Conservation (phyloP, 2,113 vertebrate genomes). For the Otocyon megalotis region DNA sequence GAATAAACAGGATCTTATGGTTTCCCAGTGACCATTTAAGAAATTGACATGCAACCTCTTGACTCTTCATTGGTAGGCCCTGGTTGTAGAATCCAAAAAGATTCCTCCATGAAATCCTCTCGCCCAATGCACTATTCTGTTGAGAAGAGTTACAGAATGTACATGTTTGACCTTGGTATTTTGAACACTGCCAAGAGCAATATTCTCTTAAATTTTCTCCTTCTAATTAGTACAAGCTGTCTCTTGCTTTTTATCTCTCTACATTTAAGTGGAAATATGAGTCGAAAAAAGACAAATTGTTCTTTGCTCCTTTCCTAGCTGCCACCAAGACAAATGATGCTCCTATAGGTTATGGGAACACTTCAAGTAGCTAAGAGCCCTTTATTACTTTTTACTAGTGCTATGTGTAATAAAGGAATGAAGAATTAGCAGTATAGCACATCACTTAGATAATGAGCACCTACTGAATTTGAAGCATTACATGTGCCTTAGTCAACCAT, state of each 20-base stretch:
- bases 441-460: slow-evolving; percentile 74
- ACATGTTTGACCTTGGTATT: slow-evolving; percentile 77
- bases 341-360: slow-evolving; percentile 76
- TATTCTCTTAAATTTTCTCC: slow-evolving; percentile 80
- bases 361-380: slow-evolving; percentile 74
- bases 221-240: slow-evolving; percentile 82
- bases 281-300: slow-evolving; percentile 76
- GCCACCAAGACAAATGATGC: slow-evolving; percentile 76
- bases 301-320: slow-evolving; percentile 76
- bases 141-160: slow-evolving; percentile 51
- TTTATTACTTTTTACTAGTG: slow-evolving; percentile 69
- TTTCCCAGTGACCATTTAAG: slow-evolving; percentile 50
- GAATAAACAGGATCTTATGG: slow-evolving; percentile 37
- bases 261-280: slow-evolving; percentile 81
- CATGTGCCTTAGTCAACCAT: slow-evolving; percentile 14
- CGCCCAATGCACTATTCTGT: background rate
- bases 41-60: background rate
- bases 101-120: background rate
- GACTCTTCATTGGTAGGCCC: background rate
- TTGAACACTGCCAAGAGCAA: slow-evolving; percentile 79
- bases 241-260: slow-evolving; percentile 79
- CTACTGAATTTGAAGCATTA: slow-evolving; percentile 46
- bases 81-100: background rate
- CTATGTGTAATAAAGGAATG: slow-evolving; percentile 71
- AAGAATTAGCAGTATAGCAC: slow-evolving; percentile 56